A percentile compares a stretch with the other conserved stretches of the same genome.
Conservation (phyloP, 2,797 vertebrate species). For the Hydrolagus colliei region DNA sequence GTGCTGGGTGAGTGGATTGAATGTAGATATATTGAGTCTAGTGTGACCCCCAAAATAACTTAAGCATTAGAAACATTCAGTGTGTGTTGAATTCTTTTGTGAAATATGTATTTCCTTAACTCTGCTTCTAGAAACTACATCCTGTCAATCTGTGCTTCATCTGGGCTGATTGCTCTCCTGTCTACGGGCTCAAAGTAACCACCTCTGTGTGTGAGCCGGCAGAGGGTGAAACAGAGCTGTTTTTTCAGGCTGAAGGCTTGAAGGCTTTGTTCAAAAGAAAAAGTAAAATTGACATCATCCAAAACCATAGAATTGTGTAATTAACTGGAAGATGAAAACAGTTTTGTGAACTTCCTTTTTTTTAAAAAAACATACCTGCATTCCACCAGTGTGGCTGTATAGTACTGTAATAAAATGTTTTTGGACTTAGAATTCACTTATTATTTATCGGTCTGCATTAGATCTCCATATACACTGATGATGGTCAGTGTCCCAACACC, state of each 20-base stretch:
- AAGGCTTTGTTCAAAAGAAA: background rate
- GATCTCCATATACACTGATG: background rate
- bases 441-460: background rate
- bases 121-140: conserved; percentile 79
- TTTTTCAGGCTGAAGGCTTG: background rate
- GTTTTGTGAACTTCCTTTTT: conserved; percentile 22
- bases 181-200: conserved; percentile 91
- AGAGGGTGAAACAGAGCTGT: background rate
- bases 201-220: background rate
- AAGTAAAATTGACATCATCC: background rate
- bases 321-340: conserved; percentile 1
- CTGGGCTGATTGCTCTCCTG: conserved; percentile 90
- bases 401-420: conserved; percentile 13
- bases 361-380: conserved; percentile 3
- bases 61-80: background rate
- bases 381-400: conserved; percentile 18
- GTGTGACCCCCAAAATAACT: background rate
- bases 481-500: too few relatives aligned
- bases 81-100: background rate
- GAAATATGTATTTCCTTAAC: conserved; percentile 59
- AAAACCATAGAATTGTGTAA: background rate
- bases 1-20: too few relatives aligned
- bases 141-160: conserved; percentile 87
- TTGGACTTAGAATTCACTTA: background rate
- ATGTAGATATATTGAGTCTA: background rate